Conservation (phyloP, 2,888 invertebrate species). For the Isotomurus palustris region DNA sequence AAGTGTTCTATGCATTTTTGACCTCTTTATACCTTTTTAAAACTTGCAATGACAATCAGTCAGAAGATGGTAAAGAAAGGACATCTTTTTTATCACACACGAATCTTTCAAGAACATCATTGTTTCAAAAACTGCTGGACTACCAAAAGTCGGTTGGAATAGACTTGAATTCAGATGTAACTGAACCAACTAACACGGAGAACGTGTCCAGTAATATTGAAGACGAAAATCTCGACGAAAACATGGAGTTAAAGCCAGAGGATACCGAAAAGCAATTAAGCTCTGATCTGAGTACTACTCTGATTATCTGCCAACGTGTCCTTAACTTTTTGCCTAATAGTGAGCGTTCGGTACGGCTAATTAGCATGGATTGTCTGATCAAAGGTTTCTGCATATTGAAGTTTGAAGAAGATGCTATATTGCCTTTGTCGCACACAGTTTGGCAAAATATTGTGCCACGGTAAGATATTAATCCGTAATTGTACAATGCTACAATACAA, state of each 20-base stretch:
- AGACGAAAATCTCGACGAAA: constrained; percentile 5
- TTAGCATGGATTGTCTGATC: constrained; percentile 37
- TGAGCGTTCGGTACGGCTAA: constrained; percentile 25
- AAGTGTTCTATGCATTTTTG: constrained; percentile 32
- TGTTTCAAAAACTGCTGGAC: constrained; percentile 14
- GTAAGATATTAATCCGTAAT: constrained; percentile 12
- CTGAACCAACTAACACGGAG: background rate
- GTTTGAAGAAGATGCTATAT: constrained; percentile 30
- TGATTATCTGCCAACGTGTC: constrained; percentile 34
- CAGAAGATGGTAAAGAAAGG: background rate
- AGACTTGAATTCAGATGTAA: background rate
- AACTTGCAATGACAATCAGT: constrained; percentile 11
- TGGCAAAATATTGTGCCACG: constrained; percentile 42
- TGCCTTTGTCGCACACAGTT: constrained; percentile 39
- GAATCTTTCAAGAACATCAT: background rate
- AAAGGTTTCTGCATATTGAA: constrained; percentile 30
- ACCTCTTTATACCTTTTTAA: too few species aligned
- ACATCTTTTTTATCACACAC: background rate
- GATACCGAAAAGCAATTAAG: constrained; percentile 13
- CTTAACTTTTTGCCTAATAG: constrained; percentile 36
- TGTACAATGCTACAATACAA: background rate
- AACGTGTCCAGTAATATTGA: background rate
- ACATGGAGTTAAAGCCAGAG: background rate
- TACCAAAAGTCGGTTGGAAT: constrained; percentile 34
- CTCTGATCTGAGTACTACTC: constrained; percentile 22